Percentiles rank a stretch among this genome's conserved stretches.
Conservation (phyloP, 2,113 vertebrate species). For the Vulpes ferrilata region DNA sequence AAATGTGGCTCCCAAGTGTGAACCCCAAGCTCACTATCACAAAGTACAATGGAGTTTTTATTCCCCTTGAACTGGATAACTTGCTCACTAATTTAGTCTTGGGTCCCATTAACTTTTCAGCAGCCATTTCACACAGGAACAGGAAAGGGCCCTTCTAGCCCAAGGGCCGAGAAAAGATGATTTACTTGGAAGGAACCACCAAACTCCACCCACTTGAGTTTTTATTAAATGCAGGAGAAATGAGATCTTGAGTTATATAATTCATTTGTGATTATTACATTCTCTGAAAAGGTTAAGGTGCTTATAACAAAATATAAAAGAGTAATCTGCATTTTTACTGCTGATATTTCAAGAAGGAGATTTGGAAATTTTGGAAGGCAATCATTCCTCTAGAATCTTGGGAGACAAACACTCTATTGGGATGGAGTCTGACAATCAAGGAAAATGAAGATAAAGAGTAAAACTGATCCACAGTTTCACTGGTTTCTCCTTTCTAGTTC, state of each 20-base stretch:
- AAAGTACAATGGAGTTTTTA: conserved; percentile 36
- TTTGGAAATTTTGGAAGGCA: background rate
- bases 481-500: background rate
- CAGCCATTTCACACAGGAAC: background rate
- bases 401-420: background rate
- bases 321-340: conserved; percentile 29
- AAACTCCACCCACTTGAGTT: conserved; percentile 59
- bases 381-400: background rate
- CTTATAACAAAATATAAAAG: conserved; percentile 57
- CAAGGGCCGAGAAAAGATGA: conserved; percentile 45
- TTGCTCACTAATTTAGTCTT: conserved; percentile 42
- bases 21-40: conserved; percentile 4
- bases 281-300: conserved; percentile 69
- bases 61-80: conserved; percentile 54
- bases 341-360: conserved; percentile 47
- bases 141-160: conserved; percentile 63
- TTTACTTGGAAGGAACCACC: conserved; percentile 56
- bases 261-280: conserved; percentile 47
- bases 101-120: conserved; percentile 64
- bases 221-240: conserved; percentile 68
- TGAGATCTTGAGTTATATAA: conserved; percentile 40
- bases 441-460: conserved; percentile 55
- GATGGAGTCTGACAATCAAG: conserved; percentile 5
- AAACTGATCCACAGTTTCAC: conserved; percentile 43
- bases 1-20: background rate